A percentile compares a stretch with the other conserved stretches of the same genome.
These are phyloP conservation scores for Lasioglossum lativentre DNA, from an alignment of 2,888 invertebrate genomes.

Conservation along the genomic window DNA sequence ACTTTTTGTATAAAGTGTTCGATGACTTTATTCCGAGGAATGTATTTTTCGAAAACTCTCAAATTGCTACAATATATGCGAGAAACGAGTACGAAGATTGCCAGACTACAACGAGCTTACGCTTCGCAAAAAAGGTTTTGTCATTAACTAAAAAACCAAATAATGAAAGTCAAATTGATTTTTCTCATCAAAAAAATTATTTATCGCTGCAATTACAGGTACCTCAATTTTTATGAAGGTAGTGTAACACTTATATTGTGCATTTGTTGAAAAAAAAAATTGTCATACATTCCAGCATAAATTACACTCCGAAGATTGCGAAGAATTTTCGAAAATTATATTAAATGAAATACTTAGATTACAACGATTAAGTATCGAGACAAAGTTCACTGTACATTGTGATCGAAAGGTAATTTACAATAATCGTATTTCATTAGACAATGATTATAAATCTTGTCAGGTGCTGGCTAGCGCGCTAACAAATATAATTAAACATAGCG, in stretches of 20 bases:
- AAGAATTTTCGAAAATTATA: conserved; percentile 60
- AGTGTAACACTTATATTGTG: not conserved
- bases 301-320: conserved; percentile 45
- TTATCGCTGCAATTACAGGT: conserved; percentile 64
- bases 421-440: conserved; percentile 62
- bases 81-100: conserved; percentile 12
- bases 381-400: conserved; percentile 70
- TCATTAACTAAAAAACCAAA: conserved; percentile 1
- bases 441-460: conserved; percentile 64
- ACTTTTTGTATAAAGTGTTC: conserved; percentile 44
- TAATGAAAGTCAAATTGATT: conserved; percentile 16
- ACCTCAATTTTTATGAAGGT: not conserved
- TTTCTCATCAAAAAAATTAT: conserved; percentile 54
- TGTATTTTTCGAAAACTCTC: not conserved
- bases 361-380: conserved; percentile 49
- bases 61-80: conserved; percentile 34
- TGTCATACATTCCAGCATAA: conserved; percentile 68
- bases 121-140: conserved; percentile 1
- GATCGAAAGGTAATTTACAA: conserved; percentile 62
- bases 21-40: not conserved
- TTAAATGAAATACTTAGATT: conserved; percentile 61
- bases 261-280: not conserved
- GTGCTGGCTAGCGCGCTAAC: conserved; percentile 66
- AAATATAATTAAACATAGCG: conserved; percentile 70
- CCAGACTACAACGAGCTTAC: conserved; percentile 30